Percentiles rank a stretch among this genome's conserved stretches.
These are phyloP conservation scores for Oxyteleia sp. DNA, from an alignment of 2,888 invertebrate genomes.

Conservation along the genomic window DNA sequence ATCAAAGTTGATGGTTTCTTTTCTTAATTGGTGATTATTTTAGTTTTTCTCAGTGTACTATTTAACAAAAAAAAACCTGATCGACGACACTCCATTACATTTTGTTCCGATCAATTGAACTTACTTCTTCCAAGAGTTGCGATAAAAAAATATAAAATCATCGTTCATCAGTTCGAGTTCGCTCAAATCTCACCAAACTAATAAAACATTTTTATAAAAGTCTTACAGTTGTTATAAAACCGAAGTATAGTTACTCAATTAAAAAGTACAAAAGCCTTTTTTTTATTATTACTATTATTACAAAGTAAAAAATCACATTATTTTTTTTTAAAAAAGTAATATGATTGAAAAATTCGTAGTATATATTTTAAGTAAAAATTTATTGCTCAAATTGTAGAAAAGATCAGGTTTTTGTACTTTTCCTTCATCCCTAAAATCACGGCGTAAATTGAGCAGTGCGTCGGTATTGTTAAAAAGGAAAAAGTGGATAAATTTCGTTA, in stretches of 20 bases:
- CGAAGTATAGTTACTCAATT: neutral
- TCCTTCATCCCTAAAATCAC: slow-evolving; percentile 28
- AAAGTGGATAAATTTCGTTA: slow-evolving; percentile 14
- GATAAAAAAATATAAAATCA: slow-evolving; percentile 14
- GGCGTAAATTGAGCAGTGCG: slow-evolving; percentile 45
- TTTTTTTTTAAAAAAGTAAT: too few relatives aligned
- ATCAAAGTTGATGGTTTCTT: too few relatives aligned
- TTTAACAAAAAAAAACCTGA: slow-evolving; percentile 3
- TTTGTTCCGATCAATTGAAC: neutral
- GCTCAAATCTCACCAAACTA: slow-evolving; percentile 13
- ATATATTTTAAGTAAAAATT: too few relatives aligned
- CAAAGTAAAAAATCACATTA: too few relatives aligned
- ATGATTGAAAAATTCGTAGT: too few relatives aligned
- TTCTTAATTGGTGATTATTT: neutral
- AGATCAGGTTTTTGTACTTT: slow-evolving; percentile 70
- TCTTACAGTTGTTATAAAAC: slow-evolving; percentile 4
- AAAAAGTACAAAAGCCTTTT: slow-evolving; percentile 48
- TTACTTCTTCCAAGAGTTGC: slow-evolving; percentile 4
- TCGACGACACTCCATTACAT: slow-evolving; percentile 54
- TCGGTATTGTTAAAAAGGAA: slow-evolving; percentile 17
- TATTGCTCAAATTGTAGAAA: slow-evolving; percentile 9
- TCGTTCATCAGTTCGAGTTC: slow-evolving; percentile 15
- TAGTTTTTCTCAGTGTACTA: neutral
- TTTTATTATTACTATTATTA: neutral
- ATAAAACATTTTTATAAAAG: slow-evolving; percentile 28